Base-by-base conservation (phyloP, 2,888 invertebrate species). In the Hetaerina titia region DNA sequence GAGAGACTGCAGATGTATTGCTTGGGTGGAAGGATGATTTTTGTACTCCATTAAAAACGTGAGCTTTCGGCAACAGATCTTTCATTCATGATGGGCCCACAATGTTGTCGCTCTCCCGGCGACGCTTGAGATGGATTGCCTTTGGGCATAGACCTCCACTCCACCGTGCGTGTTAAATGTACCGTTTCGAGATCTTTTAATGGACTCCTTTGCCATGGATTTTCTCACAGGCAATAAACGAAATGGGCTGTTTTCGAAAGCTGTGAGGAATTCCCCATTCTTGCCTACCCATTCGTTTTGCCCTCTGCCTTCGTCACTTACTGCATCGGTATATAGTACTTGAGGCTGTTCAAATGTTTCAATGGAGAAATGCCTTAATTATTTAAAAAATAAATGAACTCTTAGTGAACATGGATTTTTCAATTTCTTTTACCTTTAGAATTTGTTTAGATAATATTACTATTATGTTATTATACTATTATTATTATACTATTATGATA, bases 161-260 rank as follows among this genome's bases (percentile, higher is more conserved):
- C 60, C 22, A 69, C 69, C 19, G 19, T 69, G 69, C 22, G 69
- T 69, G 69, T 69, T 69, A 69, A 69, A 69, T 69, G 69, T 69
- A n/a, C 69, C 69, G 69, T 69, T 69, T 69, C 69, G 19, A 6
- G 69, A 69, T 69, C 69, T 69, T 69, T 69, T 69, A 69, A 69
- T 69, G 69, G 69, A 69, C 69, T 69, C n/a, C 69, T n/a, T 69
- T 69, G 69, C 69, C 22, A 69, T 69, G 69, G 69, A 69, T 69
- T 69, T 69, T 69, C 69, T 69, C 69, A 7, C 69, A 22, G 69
- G 69, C 69, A 69, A 69, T 69, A 69, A 69, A 69, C 69, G 69
- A 69, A 69, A 69, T 69, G 69, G 69, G 69, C n/a, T n/a, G 22
- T 69, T 69, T 22, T 69, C 22, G 22, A 69, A 69, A 69, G 69